Evolutionary conservation across 2,888 invertebrate species (phyloP).

Genomic region (Suillia variegata): DNA sequence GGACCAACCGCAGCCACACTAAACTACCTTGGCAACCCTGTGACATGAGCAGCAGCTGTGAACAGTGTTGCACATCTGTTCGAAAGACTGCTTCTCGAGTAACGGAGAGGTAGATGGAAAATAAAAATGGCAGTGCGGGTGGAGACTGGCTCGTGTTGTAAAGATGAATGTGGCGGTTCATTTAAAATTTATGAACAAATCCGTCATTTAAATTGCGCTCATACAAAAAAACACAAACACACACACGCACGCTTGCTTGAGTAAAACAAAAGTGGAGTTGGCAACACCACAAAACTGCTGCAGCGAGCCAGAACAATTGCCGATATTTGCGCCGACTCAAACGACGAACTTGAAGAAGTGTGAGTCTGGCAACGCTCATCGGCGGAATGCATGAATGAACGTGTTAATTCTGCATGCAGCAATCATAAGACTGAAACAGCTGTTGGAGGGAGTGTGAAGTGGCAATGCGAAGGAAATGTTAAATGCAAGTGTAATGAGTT

Average conservation of each 20-base stretch:
- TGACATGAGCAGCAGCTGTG: not conserved
- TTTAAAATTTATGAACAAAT: slow-evolving; percentile 23
- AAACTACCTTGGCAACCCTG: not conserved
- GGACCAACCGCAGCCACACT: not conserved
- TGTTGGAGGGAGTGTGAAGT: not conserved
- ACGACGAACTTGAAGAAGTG: not conserved
- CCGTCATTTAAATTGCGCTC: slow-evolving; percentile 18
- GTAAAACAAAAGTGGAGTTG: not conserved
- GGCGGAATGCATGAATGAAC: slow-evolving; percentile 15
- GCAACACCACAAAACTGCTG: not conserved
- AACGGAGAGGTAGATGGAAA: not conserved
- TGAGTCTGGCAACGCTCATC: not conserved
- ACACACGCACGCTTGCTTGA: too few species aligned
- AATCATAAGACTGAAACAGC: not conserved
- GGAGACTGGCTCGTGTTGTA: not conserved
- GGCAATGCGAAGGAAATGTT: slow-evolving; percentile 8
- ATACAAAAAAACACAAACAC: not conserved
- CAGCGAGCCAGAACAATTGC: not conserved
- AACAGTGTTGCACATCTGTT: slow-evolving; percentile 16
- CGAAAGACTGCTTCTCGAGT: not conserved
- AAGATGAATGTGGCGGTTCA: slow-evolving; percentile 21
- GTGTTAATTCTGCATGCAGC: slow-evolving; percentile 20
- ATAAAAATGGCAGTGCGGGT: not conserved
- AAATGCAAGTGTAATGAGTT: slow-evolving; percentile 22
- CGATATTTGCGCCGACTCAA: not conserved